These are phyloP conservation scores for Temnothorax longispinosus DNA, from an alignment of 1,140 invertebrate species.

Conservation along the genomic window DNA sequence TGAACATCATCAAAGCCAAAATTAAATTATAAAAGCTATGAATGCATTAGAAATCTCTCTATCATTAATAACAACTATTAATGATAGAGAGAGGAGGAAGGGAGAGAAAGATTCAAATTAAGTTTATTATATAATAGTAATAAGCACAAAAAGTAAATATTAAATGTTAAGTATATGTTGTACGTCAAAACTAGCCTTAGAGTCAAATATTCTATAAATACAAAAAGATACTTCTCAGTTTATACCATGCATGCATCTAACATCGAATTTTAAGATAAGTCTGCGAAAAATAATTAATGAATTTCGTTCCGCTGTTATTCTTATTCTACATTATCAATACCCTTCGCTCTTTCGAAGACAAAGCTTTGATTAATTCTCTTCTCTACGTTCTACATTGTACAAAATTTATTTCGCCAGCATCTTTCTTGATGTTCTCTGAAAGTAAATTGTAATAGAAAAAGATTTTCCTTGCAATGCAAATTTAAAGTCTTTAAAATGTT, in stretches of 20 bases:
- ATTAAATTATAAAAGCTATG: not conserved
- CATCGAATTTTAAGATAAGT: not conserved
- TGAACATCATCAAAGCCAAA: not conserved
- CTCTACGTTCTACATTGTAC: not conserved
- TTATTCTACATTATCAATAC: not conserved
- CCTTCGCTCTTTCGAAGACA: not conserved
- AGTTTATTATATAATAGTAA: not conserved
- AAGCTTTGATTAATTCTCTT: not conserved
- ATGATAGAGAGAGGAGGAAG: not conserved
- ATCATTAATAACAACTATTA: constrained; percentile 15
- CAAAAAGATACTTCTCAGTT: not conserved
- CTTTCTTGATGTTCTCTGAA: not conserved
- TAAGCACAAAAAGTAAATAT: not conserved
- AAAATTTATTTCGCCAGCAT: not conserved
- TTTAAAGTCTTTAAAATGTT: constrained; percentile 27
- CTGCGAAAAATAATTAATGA: not conserved
- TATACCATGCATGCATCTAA: not conserved
- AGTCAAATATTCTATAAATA: not conserved
- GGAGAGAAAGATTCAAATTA: not conserved
- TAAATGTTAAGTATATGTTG: not conserved
- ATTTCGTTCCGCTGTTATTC: not conserved
- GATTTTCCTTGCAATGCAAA: not conserved
- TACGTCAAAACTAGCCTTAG: not conserved
- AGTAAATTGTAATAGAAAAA: constrained; percentile 36
- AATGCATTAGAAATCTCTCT: not conserved